phyloP scores from a whole-genome alignment of 2,797 vertebrate species.

The Dendrocincla fuliginosa region DNA sequence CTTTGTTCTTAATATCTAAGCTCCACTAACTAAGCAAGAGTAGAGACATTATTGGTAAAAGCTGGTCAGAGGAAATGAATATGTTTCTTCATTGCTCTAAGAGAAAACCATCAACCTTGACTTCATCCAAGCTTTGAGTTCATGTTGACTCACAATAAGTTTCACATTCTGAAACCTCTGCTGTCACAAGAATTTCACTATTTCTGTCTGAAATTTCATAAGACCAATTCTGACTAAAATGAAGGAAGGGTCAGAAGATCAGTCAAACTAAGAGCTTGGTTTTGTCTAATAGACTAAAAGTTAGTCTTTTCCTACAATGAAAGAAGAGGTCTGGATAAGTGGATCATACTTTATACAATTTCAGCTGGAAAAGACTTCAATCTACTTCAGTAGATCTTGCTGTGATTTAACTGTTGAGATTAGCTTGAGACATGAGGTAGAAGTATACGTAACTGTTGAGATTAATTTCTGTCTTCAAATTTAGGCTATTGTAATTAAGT shows the following conservation, averaged over 20 bases:
- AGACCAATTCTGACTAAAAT: not conserved
- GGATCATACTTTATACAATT: not conserved
- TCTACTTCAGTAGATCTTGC: not conserved
- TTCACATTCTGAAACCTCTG: not conserved
- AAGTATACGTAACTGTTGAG: not conserved
- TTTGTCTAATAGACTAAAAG: not conserved
- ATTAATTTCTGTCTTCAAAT: not conserved
- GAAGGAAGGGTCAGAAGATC: not conserved
- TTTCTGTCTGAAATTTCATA: not conserved
- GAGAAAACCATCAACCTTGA: not conserved
- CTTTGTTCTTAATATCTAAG: not conserved
- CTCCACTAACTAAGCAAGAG: not conserved
- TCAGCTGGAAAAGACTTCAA: not conserved
- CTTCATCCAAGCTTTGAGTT: not conserved
- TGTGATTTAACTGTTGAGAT: not conserved
- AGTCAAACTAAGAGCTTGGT: accelerated
- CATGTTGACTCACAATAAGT: not conserved
- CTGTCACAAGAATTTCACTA: not conserved
- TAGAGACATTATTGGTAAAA: not conserved
- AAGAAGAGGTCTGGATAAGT: not conserved
- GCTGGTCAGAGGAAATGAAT: not conserved
- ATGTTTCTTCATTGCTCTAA: not conserved
- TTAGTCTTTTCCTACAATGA: not conserved
- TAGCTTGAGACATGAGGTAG: not conserved
- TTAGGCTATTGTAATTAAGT: not conserved